These are phyloP conservation scores for Hyperoplus immaculatus DNA, from an alignment of 2,797 vertebrate genomes.

Conservation along the genomic window DNA sequence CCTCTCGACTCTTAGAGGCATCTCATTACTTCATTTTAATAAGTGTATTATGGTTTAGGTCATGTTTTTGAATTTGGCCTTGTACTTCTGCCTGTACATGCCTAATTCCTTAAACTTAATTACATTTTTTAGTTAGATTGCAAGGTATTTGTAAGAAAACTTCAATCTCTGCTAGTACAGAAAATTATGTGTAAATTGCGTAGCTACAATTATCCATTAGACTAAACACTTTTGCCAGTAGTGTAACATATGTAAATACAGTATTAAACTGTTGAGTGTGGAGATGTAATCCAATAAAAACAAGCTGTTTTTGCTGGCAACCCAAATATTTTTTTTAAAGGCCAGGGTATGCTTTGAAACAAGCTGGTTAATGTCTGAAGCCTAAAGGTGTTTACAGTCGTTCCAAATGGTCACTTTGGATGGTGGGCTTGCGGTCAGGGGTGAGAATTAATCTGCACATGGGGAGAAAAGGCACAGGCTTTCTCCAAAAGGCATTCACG, in stretches of 20 bases:
- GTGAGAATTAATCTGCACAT: background rate
- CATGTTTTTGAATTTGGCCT: background rate
- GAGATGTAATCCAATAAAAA: no score
- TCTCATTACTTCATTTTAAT: background rate
- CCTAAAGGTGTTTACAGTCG: background rate
- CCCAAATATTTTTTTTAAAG: background rate
- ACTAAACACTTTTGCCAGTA: background rate
- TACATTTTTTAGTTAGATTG: no score
- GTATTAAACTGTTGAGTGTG: background rate
- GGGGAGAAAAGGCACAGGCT: background rate
- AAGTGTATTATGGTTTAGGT: background rate
- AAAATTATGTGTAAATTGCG: background rate
- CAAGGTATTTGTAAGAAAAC: background rate
- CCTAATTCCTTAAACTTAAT: background rate
- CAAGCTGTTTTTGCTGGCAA: background rate
- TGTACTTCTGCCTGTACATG: background rate
- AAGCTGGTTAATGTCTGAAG: background rate
- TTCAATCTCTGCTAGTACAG: background rate
- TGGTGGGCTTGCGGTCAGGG: background rate
- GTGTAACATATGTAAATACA: background rate
- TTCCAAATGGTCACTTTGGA: background rate
- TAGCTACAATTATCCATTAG: background rate
- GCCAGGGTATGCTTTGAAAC: background rate
- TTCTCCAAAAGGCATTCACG: background rate
- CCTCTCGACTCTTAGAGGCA: constrained; percentile 15